Base-by-base conservation (phyloP, 2,113 vertebrate genomes). In the Mobula birostris region DNA sequence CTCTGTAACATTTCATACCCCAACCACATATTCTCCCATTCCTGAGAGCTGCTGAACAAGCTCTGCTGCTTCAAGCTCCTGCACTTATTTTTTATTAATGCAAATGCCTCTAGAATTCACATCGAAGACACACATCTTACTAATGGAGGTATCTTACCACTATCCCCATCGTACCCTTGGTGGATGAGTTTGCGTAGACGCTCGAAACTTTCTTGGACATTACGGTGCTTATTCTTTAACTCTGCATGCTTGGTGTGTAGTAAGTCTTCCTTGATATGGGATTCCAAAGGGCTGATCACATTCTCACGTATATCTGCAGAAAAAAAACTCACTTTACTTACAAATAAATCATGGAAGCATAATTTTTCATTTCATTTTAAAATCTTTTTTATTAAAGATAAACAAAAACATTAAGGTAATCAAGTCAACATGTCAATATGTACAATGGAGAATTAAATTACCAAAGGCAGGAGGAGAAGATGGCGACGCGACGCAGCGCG, bases 171-270 rank as follows among this genome's bases (percentile, higher is more conserved):
- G 79, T 98, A 99, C 94, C 99, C 99, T 95, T 98, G 97, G 77
- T 98, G 98, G 95, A 98, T 98, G 96, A 99, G 96, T 94, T 96
- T 98, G 48, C 97, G 97, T 94, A 99, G 97, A 7, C 98, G 98
- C 94, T 99, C 98, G 2, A 98, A 98, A 61, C 98, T 98, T 95
- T 98, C 98, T 95, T 97, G 97, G 94, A 99, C 97, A 96, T 97
- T 97, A 78, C 97, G 97, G 94, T 99, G 97, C 94, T 97, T 97
- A 68, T 97, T 97, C 95, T 99, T 98, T 66, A 99, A 98, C 5
- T 99, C 98, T 0, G 96, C 95, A 95, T 99, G 99, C 94, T 97
- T 98, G 96, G 96, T 95, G 82, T 97, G 97, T 95, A 99, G 96
- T 29, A 95, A 94, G 0, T 98, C 96, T 29, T 96, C 97, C 95